Conservation (phyloP, 1,140 invertebrate species). For the Cotesia vestalis region DNA sequence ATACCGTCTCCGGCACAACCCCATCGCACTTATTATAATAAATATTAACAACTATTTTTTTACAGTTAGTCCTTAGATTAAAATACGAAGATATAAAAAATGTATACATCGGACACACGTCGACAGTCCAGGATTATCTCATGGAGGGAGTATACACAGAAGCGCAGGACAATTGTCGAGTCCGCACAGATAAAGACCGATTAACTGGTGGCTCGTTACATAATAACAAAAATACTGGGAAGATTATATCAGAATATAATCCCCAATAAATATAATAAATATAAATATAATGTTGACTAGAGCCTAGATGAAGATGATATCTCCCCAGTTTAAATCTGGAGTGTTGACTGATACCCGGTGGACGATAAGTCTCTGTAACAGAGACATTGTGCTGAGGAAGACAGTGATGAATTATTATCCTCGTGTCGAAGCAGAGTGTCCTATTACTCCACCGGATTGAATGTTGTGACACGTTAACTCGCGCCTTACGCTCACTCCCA, state of each 20-base stretch:
- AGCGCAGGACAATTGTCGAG: slow-evolving; percentile 26
- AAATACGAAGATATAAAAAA: neutral
- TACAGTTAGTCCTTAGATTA: too few relatives aligned
- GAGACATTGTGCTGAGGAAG: slow-evolving; percentile 6
- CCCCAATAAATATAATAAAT: too few relatives aligned
- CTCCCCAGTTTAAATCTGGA: neutral
- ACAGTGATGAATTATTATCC: slow-evolving; percentile 10
- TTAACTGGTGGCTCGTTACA: neutral
- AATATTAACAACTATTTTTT: neutral
- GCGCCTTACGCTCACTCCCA: slow-evolving; percentile 25
- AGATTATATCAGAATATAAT: too few relatives aligned
- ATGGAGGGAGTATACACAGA: slow-evolving; percentile 20
- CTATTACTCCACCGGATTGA: neutral
- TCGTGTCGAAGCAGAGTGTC: neutral
- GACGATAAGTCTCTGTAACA: neutral
- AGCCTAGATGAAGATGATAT: too few relatives aligned
- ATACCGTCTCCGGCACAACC: slow-evolving; percentile 11
- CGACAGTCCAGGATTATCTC: neutral
- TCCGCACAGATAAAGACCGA: slow-evolving; percentile 15
- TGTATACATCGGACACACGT: neutral
- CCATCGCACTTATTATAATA: slow-evolving; percentile 16
- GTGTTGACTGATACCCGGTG: slow-evolving; percentile 29
- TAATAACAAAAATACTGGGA: slow-evolving; percentile 18
- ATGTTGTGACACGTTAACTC: slow-evolving; percentile 7
- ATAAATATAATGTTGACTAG: too few relatives aligned